Evolutionary conservation across 2,797 vertebrate species (phyloP), one percentile per base, ranked within the genome.

Genomic region (Microtus obscurus): DNA sequence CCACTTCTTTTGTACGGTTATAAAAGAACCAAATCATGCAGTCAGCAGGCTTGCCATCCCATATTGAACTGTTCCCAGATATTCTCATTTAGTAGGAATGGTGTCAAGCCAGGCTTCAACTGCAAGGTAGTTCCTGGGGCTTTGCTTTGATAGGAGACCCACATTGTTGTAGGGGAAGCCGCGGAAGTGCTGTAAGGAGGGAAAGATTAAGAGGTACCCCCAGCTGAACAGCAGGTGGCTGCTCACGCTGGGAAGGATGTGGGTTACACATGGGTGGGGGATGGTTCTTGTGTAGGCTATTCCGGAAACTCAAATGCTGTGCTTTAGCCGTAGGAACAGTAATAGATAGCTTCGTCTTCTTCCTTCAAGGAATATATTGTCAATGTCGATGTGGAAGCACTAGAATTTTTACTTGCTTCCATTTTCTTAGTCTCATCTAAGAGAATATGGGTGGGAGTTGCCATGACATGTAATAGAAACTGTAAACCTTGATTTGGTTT

Each of bases 341-440:
- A 98, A 78, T 98, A 98, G 0, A 81, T 76, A 13, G 91, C 97
- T 53, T 97, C 10, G 0, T 98, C 97, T 0, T 96, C 90, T 59
- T 88, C 56, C 27, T 43, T 45, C 9, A 98, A 1, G 7, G 77
- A 67, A 7, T 89, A 92, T 92, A 98, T 97, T 61, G 7, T 96
- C 74, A 98, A 83, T 8, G 21, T 61, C 0, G 73, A 95, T 0
- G 2, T 87, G 0, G 48, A 88, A 27, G 53, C 21, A 0, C 1
- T 4, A 61, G 0, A 0, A 27, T 77, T 37, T 96, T 86, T 95
- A 65, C 19, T 92, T 85, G 37, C 37, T 6, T 92, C 89, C 21
- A 94, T 5, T 56, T 1, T 92, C 14, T 82, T 96, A 40, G 5
- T 76, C 65, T 69, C 45, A 11, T 14, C 23, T 95, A 85, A 67